Evolutionary conservation across 2,888 invertebrate genomes (phyloP).

Genomic region (Coronaproctus castanopsis): DNA sequence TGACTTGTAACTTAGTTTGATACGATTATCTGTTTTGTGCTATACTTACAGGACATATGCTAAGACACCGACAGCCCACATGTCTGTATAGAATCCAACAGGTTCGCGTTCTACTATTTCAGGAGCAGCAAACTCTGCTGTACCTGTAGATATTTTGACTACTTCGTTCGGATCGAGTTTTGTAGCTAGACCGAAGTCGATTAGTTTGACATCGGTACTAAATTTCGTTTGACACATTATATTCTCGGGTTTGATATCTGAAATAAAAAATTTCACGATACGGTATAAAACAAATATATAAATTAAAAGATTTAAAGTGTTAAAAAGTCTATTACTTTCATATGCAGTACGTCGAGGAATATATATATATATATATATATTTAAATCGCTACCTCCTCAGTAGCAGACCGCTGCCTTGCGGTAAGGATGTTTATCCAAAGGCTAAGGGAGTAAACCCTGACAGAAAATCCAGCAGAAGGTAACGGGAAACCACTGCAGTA

Average conservation of each 20-base stretch:
- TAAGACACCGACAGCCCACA: slow-evolving; percentile 99
- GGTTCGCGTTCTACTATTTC: slow-evolving; percentile 97
- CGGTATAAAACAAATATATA: too few species aligned
- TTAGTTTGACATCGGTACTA: slow-evolving; percentile 89
- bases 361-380: too few species aligned
- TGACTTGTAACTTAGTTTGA: too few species aligned
- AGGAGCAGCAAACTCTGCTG: slow-evolving; percentile 98
- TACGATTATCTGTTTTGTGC: slow-evolving; percentile 1
- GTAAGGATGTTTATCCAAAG: too few species aligned
- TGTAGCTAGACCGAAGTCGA: slow-evolving; percentile 98
- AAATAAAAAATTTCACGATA: slow-evolving; percentile 15
- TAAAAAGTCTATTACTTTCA: too few species aligned
- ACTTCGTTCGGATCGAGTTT: slow-evolving; percentile 94
- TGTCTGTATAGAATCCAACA: slow-evolving; percentile 99
- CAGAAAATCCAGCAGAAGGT: too few species aligned
- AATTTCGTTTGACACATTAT: slow-evolving; percentile 96
- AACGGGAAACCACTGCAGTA: too few species aligned
- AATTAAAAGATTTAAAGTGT: too few species aligned
- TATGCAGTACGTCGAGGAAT: too few species aligned
- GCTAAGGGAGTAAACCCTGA: too few species aligned
- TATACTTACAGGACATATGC: slow-evolving; percentile 81
- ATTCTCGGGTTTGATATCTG: slow-evolving; percentile 90
- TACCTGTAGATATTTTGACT: slow-evolving; percentile 97
- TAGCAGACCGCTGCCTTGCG: too few species aligned
- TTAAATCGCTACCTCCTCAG: too few species aligned